Conservation (phyloP, 2,888 invertebrate genomes). For the Drosophila koepferae region DNA sequence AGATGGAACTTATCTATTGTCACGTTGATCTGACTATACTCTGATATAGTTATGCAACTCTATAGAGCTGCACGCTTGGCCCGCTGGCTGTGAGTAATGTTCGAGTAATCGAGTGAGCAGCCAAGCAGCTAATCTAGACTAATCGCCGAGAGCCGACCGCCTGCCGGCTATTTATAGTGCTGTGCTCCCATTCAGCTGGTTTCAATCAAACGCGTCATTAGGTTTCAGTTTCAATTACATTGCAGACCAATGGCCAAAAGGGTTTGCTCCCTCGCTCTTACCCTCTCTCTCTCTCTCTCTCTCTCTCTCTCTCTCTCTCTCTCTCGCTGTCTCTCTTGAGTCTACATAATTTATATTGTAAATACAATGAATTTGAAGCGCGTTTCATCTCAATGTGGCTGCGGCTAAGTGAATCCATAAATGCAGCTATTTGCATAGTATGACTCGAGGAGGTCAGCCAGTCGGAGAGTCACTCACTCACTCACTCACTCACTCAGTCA, state of each 20-base stretch:
- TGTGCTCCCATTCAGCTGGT: constrained; percentile 6
- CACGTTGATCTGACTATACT: neutral
- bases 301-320: neutral
- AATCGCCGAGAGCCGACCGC: constrained; percentile 78
- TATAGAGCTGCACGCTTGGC: neutral
- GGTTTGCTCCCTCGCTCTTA: neutral
- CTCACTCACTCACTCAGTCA: neutral
- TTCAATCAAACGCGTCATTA: constrained; percentile 56
- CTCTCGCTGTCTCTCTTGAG: constrained; percentile 11
- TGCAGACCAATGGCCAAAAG: constrained; percentile 13
- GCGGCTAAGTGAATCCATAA: constrained; percentile 36
- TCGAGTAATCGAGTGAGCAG: constrained; percentile 27
- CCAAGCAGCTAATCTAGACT: constrained; percentile 51
- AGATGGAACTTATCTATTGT: no score
- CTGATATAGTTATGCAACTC: neutral
- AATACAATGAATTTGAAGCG: constrained; percentile 24
- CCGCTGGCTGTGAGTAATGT: constrained; percentile 15
- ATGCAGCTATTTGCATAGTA: constrained; percentile 24
- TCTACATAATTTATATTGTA: constrained; percentile 49
- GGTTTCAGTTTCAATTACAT: constrained; percentile 34
- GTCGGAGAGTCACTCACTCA: neutral
- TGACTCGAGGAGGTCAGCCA: neutral
- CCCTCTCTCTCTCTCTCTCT: neutral
- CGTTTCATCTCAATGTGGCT: constrained; percentile 18
- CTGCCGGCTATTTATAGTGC: constrained; percentile 31